Evolutionary conservation across 2,888 invertebrate species (phyloP), one percentile per base, ranked within the genome.

Genomic region (Trissoscelio sp.): DNA sequence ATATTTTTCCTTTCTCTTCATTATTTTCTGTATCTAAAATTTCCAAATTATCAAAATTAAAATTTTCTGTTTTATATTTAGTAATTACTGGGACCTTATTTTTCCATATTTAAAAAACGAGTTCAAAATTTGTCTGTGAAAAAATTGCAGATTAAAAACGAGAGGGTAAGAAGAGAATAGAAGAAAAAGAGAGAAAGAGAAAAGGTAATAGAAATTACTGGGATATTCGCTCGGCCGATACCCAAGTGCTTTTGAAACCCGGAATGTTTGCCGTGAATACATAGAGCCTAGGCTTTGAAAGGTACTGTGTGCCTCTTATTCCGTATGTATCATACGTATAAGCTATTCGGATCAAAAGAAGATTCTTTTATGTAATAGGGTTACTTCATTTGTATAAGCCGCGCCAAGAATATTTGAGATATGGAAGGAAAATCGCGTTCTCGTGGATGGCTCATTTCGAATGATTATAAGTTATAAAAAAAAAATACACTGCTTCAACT

Each of bases 221-320:
- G 58, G 22, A 39, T 55, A 58, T 58, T 67, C 72, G 66, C 66
- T 72, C 73, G 75, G 55, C 60, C 81, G 81, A 75, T 77, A 77
- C 22, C 67, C 81, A 69, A 77, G 81, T 73, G 77, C 78, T 81
- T 73, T 81, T 57, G 53, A 72, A 55, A 58, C 31, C 58, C 11
- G 46, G 73, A 57, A 78, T 73, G 81, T 81, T 81, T 81, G 78
- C 73, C 57, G 62, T 73, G 81, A 77, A 77, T 81, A 81, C 57
- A 80, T 62, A 73, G 31, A 44, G 64, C 37, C 62, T 42, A 53
- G 57, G 55, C 67, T 77, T 67, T 78, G 55, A 78, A 81, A 81
- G 51, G 48, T 48, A 57, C 24, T 48, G 66, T 48, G 64, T 34
- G 75, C 37, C 72, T 66, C 78, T 78, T 72, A 70, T 78, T 72